These are phyloP conservation scores for Caenorhabditis zanzibari DNA, from an alignment of 2,888 invertebrate species.

Conservation along the genomic window DNA sequence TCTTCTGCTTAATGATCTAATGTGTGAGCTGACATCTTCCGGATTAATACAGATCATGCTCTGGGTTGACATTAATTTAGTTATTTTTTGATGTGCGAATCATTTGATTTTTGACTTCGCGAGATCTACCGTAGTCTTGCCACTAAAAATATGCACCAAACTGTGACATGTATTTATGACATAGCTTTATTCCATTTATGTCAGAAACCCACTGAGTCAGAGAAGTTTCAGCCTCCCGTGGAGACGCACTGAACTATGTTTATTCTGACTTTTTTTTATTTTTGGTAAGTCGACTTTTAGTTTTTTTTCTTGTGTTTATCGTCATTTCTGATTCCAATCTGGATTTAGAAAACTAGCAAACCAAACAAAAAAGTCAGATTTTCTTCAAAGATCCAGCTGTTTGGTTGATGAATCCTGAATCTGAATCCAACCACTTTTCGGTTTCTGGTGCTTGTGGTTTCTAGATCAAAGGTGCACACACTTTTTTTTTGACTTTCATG, in stretches of 20 bases:
- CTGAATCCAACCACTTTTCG: slow-evolving; percentile 19
- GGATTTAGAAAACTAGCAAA: slow-evolving; percentile 8
- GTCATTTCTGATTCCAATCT: slow-evolving; percentile 6
- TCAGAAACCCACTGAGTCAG: slow-evolving; percentile 17
- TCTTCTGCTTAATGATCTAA: slow-evolving; percentile 30
- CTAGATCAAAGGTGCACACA: slow-evolving; percentile 6
- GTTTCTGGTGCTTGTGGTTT: slow-evolving; percentile 19
- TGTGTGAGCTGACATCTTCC: slow-evolving; percentile 46
- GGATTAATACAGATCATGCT: slow-evolving; percentile 50
- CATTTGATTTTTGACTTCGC: background rate
- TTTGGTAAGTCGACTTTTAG: slow-evolving; percentile 3
- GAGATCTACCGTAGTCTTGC: too few species aligned
- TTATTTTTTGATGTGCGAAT: slow-evolving; percentile 7
- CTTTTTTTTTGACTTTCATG: background rate
- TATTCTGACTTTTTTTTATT: slow-evolving; percentile 20
- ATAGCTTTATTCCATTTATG: too few species aligned
- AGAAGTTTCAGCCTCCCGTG: slow-evolving; percentile 23
- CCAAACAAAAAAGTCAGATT: slow-evolving; percentile 8
- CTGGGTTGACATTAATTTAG: slow-evolving; percentile 10
- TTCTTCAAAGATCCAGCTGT: slow-evolving; percentile 20
- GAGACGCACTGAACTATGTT: slow-evolving; percentile 12
- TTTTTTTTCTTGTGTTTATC: slow-evolving; percentile 4
- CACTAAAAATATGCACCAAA: too few species aligned
- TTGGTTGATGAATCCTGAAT: too few species aligned
- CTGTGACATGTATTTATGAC: too few species aligned